Conservation (phyloP, 2,797 vertebrate genomes). For the Acrossocheilus fasciatus region DNA sequence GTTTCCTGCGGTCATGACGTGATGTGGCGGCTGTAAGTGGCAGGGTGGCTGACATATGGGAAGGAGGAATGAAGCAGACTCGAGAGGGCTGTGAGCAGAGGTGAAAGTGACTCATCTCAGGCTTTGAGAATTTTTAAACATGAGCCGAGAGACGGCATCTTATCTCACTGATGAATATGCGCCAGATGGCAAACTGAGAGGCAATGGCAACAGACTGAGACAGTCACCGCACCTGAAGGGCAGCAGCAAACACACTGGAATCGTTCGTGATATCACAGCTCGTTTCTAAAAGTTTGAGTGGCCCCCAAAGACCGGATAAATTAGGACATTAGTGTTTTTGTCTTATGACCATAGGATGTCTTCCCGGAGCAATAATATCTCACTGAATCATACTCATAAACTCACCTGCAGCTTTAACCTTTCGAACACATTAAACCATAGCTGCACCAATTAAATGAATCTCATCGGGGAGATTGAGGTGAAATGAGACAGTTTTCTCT, state of each 20-base stretch:
- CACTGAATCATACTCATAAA: neutral
- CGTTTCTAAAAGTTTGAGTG: slow-evolving; percentile 4
- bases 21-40: slow-evolving; percentile 1
- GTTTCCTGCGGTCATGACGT: neutral
- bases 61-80: slow-evolving; percentile 31
- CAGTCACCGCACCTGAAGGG: slow-evolving; percentile 31
- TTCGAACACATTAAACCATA: neutral
- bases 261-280: neutral
- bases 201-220: neutral
- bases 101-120: slow-evolving; percentile 46
- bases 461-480: neutral
- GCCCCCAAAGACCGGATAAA: neutral
- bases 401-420: slow-evolving; percentile 19
- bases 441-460: neutral
- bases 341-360: slow-evolving; percentile 1
- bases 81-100: slow-evolving; percentile 23
- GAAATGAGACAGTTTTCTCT: neutral
- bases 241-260: neutral
- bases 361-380: neutral
- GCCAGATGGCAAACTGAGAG: slow-evolving; percentile 27
- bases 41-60: slow-evolving; percentile 24
- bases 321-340: neutral
- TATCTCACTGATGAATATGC: slow-evolving; percentile 29
- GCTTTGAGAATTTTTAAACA: slow-evolving; percentile 38
- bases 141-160: slow-evolving; percentile 23